phyloP scores from a whole-genome alignment of 2,888 invertebrate genomes.

The Piscicola geometra region DNA sequence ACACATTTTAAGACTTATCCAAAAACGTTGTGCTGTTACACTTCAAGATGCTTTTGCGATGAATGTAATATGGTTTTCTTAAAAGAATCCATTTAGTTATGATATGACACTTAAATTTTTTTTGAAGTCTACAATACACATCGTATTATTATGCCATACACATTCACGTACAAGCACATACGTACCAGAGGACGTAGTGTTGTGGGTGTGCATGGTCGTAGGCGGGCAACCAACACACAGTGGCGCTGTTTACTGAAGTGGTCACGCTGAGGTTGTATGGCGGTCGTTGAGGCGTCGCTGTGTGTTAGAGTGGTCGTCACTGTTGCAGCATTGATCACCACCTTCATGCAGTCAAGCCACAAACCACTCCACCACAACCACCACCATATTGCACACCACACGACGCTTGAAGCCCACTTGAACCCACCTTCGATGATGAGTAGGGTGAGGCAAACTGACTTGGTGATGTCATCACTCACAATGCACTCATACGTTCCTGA shows the following conservation, averaged over 20 bases:
- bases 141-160: no score
- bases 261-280: slow-evolving; percentile 84
- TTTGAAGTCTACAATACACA: no score
- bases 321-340: neutral
- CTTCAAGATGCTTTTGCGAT: no score
- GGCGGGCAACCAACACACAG: slow-evolving; percentile 85
- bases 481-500: slow-evolving; percentile 79
- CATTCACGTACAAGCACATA: no score
- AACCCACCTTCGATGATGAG: slow-evolving; percentile 54
- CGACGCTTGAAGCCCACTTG: neutral
- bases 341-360: neutral
- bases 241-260: slow-evolving; percentile 80
- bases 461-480: slow-evolving; percentile 88
- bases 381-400: neutral
- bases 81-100: no score
- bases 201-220: slow-evolving; percentile 92
- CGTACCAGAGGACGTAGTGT: slow-evolving; percentile 83
- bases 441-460: slow-evolving; percentile 71
- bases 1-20: no score
- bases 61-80: no score
- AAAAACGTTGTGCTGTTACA: no score
- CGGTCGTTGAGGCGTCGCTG: slow-evolving; percentile 92
- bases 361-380: neutral
- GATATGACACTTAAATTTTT: no score
- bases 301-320: neutral